Evolutionary conservation across 2,888 invertebrate species (phyloP).

Genomic region (Macaria notata): DNA sequence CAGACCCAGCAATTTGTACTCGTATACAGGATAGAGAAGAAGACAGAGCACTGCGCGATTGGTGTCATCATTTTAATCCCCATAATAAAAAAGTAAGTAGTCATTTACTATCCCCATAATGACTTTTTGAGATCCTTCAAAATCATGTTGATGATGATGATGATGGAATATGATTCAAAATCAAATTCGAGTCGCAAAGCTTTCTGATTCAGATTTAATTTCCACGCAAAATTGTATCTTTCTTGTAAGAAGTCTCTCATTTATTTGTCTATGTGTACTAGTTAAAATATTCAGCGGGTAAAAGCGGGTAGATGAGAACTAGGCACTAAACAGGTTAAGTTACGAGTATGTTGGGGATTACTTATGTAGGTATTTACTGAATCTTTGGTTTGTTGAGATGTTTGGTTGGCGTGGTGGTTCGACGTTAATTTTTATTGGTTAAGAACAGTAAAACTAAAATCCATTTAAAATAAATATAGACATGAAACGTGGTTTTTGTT

Average conservation of each 20-base stretch:
- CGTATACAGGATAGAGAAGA: too few relatives aligned
- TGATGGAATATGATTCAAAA: too few relatives aligned
- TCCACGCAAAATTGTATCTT: too few relatives aligned
- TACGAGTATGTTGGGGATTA: constrained; percentile 10
- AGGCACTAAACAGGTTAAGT: constrained; percentile 17
- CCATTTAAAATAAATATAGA: too few relatives aligned
- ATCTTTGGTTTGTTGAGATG: constrained; percentile 11
- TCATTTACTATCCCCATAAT: background rate
- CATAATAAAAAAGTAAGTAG: background rate
- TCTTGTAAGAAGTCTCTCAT: background rate
- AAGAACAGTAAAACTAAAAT: too few relatives aligned
- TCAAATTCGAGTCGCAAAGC: background rate
- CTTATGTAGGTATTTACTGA: constrained; percentile 15
- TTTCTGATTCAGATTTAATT: background rate
- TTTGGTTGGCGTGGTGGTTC: background rate
- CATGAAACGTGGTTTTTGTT: too few relatives aligned
- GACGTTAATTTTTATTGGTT: too few relatives aligned
- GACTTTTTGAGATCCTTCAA: background rate
- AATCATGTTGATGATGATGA: too few relatives aligned
- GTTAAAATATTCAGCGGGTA: constrained; percentile 33
- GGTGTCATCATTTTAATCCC: too few relatives aligned
- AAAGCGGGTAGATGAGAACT: constrained; percentile 17
- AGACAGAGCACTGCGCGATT: too few relatives aligned
- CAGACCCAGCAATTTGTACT: too few relatives aligned
- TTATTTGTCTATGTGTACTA: background rate